Percentiles rank a stretch among this genome's conserved stretches.
phyloP scores from a whole-genome alignment of 1,140 invertebrate species.

The Bombus pascuorum region DNA sequence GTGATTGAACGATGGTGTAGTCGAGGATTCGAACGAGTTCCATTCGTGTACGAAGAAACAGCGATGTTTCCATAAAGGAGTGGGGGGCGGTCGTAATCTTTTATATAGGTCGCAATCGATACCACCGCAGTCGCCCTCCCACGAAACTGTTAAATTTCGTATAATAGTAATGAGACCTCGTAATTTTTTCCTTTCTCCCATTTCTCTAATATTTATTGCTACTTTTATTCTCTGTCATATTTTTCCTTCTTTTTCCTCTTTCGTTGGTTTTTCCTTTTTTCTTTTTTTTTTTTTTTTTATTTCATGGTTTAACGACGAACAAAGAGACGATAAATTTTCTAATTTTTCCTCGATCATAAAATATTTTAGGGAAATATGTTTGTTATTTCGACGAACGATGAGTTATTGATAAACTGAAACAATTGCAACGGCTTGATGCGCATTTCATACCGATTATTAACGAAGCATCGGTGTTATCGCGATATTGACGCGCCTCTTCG shows the following conservation, averaged over 20 bases:
- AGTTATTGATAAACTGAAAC: slow-evolving; percentile 7
- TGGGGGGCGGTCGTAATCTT: slow-evolving; percentile 23
- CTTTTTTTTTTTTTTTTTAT: too few species aligned
- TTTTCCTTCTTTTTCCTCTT: not conserved
- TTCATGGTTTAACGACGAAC: not conserved
- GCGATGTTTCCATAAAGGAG: slow-evolving; percentile 27
- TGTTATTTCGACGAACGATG: not conserved
- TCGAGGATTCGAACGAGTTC: not conserved
- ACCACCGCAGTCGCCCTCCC: slow-evolving; percentile 7
- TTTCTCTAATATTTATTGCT: not conserved
- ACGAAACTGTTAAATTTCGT: slow-evolving; percentile 43
- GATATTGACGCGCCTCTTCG: too few species aligned
- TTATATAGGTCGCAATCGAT: slow-evolving; percentile 55
- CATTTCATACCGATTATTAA: slow-evolving; percentile 21
- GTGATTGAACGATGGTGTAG: slow-evolving; percentile 5
- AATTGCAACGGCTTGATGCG: not conserved
- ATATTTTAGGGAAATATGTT: not conserved
- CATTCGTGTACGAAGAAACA: slow-evolving; percentile 18
- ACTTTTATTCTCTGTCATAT: not conserved
- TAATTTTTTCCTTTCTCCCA: not conserved
- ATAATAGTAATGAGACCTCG: slow-evolving; percentile 4
- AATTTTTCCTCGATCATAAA: not conserved
- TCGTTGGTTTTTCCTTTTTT: not conserved
- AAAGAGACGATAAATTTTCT: not conserved
- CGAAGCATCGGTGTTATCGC: too few species aligned